Evolutionary conservation across 2,797 vertebrate genomes (phyloP).

Genomic region (Clarias platycephalus): DNA sequence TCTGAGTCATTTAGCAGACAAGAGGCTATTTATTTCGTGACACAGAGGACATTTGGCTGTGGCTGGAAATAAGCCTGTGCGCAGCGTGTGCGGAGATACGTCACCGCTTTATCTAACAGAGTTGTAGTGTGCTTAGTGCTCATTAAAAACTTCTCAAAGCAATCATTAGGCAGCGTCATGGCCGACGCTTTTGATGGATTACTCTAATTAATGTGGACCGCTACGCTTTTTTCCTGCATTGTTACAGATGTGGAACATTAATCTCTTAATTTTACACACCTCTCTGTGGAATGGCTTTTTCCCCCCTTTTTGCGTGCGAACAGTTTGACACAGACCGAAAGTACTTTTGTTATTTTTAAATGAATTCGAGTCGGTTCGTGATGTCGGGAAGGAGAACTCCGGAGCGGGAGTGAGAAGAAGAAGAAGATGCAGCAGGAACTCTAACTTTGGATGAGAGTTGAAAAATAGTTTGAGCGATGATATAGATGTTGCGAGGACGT

Average conservation of each 20-base stretch:
- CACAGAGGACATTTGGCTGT: slow-evolving; percentile 49
- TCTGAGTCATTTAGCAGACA: slow-evolving; percentile 57
- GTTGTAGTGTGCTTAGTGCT: slow-evolving; percentile 49
- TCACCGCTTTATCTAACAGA: slow-evolving; percentile 50
- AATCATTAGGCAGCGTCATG: slow-evolving; percentile 56
- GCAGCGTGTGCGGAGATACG: slow-evolving; percentile 44
- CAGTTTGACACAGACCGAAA: background rate
- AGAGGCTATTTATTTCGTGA: slow-evolving; percentile 49
- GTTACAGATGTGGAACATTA: slow-evolving; percentile 44
- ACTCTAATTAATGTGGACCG: slow-evolving; percentile 57
- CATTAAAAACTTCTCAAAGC: slow-evolving; percentile 52
- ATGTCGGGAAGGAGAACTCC: background rate
- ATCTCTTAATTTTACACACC: slow-evolving; percentile 47
- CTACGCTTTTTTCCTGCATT: slow-evolving; percentile 44
- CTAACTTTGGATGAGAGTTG: no score
- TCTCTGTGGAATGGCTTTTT: slow-evolving; percentile 36
- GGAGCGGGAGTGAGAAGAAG: background rate
- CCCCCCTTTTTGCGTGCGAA: slow-evolving; percentile 8
- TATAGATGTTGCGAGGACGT: no score
- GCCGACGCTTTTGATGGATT: slow-evolving; percentile 59
- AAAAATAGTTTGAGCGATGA: no score
- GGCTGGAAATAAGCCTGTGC: slow-evolving; percentile 45
- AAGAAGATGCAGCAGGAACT: no score
- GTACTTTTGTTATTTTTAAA: background rate
- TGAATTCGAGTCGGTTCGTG: background rate